Evolutionary conservation across 1,140 invertebrate genomes (phyloP).

Genomic region (Formica exsecta): DNA sequence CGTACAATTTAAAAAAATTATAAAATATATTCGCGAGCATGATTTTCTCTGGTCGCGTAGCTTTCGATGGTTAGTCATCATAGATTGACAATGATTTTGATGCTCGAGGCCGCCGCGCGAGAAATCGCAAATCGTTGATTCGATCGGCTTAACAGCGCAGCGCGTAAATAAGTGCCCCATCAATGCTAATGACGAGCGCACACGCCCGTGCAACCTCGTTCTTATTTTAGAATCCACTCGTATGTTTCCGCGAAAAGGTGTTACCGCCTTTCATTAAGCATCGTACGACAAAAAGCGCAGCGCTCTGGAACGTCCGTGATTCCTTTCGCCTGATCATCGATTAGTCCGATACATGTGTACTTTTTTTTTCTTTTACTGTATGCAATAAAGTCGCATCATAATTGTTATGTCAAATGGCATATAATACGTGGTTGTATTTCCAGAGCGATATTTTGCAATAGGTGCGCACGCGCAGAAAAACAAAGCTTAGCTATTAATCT

Average conservation of each 20-base stretch:
- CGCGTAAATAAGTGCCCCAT: slow-evolving; percentile 53
- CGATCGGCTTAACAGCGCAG: neutral
- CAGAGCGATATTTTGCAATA: slow-evolving; percentile 28
- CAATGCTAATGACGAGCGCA: slow-evolving; percentile 60
- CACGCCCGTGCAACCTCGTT: slow-evolving; percentile 70
- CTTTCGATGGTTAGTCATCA: neutral
- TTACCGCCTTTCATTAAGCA: slow-evolving; percentile 63
- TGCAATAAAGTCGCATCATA: slow-evolving; percentile 45
- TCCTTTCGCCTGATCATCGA: slow-evolving; percentile 34
- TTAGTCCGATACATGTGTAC: slow-evolving; percentile 11
- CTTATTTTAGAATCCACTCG: slow-evolving; percentile 65
- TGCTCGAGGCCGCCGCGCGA: neutral
- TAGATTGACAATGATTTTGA: neutral
- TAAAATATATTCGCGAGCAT: neutral
- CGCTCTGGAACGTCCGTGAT: neutral
- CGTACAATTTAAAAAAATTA: neutral
- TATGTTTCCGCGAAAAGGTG: slow-evolving; percentile 71
- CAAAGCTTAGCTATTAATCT: slow-evolving; percentile 37
- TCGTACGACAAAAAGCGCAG: slow-evolving; percentile 37
- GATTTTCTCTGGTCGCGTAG: neutral
- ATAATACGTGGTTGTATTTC: slow-evolving; percentile 33
- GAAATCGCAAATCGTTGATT: neutral
- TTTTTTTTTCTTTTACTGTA: slow-evolving; percentile 50
- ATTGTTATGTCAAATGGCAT: slow-evolving; percentile 32
- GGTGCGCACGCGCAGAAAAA: slow-evolving; percentile 24